phyloP scores from a whole-genome alignment of 2,888 invertebrate species.

The Agonopterix heracliana region DNA sequence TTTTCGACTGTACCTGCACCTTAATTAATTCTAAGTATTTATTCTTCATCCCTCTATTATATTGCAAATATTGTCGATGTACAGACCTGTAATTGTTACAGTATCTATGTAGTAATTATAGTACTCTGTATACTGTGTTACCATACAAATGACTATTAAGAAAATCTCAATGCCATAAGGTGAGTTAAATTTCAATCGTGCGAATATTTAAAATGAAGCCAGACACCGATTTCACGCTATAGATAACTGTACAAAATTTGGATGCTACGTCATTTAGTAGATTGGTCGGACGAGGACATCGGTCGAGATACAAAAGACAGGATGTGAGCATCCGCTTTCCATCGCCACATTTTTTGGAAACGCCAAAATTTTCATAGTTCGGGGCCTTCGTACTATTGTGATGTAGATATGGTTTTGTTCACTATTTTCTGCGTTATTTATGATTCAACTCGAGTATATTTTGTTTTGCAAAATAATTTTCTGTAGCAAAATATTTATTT shows the following conservation, averaged over 20 bases:
- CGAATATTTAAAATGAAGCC: conserved; percentile 18
- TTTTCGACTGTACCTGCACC: no score
- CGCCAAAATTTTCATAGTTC: conserved; percentile 68
- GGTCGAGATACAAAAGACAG: conserved; percentile 57
- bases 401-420: conserved; percentile 46
- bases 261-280: conserved; percentile 51
- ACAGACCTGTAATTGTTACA: no score
- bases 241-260: conserved; percentile 66
- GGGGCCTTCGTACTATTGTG: conserved; percentile 52
- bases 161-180: no score
- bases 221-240: conserved; percentile 50
- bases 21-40: no score
- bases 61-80: no score
- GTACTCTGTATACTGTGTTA: no score
- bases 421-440: conserved; percentile 1
- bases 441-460: not conserved
- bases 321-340: conserved; percentile 62
- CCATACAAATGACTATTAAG: no score
- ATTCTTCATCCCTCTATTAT: no score
- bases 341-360: conserved; percentile 66
- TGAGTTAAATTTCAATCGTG: no score
- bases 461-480: not conserved
- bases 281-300: conserved; percentile 64
- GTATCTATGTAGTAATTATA: no score
- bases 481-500: not conserved